phyloP scores from a whole-genome alignment of 2,888 invertebrate species.

The Caenorhabditis auriculariae region DNA sequence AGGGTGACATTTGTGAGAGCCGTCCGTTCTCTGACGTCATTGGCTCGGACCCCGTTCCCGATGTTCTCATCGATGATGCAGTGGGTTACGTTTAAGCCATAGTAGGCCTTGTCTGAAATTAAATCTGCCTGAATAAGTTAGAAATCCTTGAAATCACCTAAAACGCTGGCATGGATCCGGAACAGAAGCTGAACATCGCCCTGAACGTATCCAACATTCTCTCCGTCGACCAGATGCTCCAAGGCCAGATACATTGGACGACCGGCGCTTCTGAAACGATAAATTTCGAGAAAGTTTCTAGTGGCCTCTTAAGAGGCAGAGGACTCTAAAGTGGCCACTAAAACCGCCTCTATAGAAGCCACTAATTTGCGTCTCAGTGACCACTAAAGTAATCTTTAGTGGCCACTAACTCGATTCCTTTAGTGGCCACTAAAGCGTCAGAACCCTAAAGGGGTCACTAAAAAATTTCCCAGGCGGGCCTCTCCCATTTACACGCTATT shows the following conservation, averaged over 20 bases:
- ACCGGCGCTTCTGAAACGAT: conserved; percentile 41
- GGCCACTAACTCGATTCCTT: too few species aligned
- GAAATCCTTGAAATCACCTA: conserved; percentile 28
- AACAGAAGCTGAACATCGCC: conserved; percentile 57
- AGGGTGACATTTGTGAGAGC: conserved; percentile 61
- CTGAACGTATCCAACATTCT: conserved; percentile 40
- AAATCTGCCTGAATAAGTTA: background rate
- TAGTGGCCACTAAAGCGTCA: too few species aligned
- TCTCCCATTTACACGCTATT: too few species aligned
- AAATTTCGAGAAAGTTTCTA: too few species aligned
- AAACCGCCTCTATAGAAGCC: too few species aligned
- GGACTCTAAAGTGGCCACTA: too few species aligned
- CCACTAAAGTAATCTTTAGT: too few species aligned
- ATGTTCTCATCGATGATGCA: conserved; percentile 84
- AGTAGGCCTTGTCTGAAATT: conserved; percentile 65
- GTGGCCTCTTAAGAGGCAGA: too few species aligned
- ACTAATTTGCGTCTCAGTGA: too few species aligned
- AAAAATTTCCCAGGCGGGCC: too few species aligned
- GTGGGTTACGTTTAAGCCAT: conserved; percentile 83
- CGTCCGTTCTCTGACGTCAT: conserved; percentile 75
- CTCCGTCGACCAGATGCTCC: conserved; percentile 42
- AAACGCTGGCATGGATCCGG: conserved; percentile 58
- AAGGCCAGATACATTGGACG: conserved; percentile 48
- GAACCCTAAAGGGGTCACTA: too few species aligned
- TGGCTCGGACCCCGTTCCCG: conserved; percentile 88